Percentiles rank a stretch among this genome's conserved stretches.
These are phyloP conservation scores for Antigone vipio DNA, from an alignment of 2,113 vertebrate species.

Conservation along the genomic window DNA sequence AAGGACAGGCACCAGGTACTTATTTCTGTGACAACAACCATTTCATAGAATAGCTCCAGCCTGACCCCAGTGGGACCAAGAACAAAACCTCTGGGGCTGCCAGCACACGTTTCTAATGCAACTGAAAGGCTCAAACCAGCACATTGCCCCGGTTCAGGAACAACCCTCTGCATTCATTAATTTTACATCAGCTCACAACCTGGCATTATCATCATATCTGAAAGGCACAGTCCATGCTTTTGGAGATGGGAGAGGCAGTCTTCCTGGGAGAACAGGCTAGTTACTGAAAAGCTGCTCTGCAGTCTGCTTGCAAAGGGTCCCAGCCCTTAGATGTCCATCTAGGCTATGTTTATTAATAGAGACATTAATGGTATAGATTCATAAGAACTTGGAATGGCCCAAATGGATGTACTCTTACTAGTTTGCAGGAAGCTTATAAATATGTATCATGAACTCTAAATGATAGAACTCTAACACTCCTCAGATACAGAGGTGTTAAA, in stretches of 20 bases:
- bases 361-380: background rate
- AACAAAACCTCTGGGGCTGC: background rate
- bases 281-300: background rate
- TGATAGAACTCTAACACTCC: background rate
- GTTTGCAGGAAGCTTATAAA: background rate
- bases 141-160: background rate
- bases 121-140: background rate
- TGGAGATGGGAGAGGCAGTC: background rate
- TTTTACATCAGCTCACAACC: background rate
- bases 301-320: background rate
- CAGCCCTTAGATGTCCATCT: background rate
- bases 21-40: background rate
- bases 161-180: background rate
- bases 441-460: background rate
- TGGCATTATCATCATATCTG: rapidly evolving
- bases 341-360: background rate
- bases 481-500: background rate
- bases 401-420: background rate
- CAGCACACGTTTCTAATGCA: background rate
- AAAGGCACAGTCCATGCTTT: background rate
- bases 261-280: background rate
- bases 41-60: background rate
- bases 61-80: background rate
- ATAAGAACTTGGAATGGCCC: background rate
- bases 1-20: background rate